Conservation (phyloP, 2,113 vertebrate genomes). For the Campylomormyrus tamandua region DNA sequence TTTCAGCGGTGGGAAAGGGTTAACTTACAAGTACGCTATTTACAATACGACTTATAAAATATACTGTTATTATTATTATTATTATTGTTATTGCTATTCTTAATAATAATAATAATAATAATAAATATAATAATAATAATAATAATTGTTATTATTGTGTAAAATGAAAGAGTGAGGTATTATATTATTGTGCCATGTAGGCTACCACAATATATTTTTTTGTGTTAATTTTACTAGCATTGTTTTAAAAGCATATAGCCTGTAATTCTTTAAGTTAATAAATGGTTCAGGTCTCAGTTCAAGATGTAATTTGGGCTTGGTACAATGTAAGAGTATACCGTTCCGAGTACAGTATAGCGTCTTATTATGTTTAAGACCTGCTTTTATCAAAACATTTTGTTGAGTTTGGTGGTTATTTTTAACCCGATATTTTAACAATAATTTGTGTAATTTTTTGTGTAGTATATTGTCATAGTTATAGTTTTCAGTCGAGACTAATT, state of each 20-base stretch:
- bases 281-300: not conserved
- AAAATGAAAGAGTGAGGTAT: not conserved
- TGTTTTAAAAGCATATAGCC: not conserved
- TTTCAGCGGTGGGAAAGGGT: conserved; percentile 3
- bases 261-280: not conserved
- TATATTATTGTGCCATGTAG: not conserved
- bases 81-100: not conserved
- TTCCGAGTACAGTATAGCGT: not conserved
- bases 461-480: not conserved
- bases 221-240: not conserved
- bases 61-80: not conserved
- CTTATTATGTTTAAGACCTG: not conserved
- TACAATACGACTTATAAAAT: not conserved
- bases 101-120: not conserved
- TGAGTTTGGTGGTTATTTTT: not conserved
- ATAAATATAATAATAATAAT: not conserved
- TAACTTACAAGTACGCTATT: not conserved
- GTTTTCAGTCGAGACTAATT: not conserved
- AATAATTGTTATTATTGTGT: not conserved
- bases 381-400: not conserved
- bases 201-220: not conserved
- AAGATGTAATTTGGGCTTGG: not conserved
- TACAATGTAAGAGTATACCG: not conserved
- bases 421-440: not conserved
- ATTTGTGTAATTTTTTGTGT: not conserved